Conservation (phyloP, 2,113 vertebrate genomes). For the Microtus oregoni region DNA sequence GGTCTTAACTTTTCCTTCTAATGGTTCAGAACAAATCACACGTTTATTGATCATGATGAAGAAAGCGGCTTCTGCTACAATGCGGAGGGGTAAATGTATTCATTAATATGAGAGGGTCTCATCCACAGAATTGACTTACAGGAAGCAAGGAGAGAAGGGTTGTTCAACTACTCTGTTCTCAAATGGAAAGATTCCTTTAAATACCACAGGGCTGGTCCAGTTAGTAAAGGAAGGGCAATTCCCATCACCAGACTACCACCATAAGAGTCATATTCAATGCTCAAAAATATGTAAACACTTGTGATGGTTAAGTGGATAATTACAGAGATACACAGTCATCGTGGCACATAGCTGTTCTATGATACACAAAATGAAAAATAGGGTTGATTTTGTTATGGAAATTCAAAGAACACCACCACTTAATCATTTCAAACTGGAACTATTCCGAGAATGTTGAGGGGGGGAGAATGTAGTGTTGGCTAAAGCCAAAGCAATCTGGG, state of each 20-base stretch:
- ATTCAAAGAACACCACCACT: slow-evolving; percentile 87
- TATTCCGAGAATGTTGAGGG: slow-evolving; percentile 84
- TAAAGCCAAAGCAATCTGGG: slow-evolving; percentile 87
- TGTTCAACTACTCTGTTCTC: slow-evolving; percentile 86
- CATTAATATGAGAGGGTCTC: slow-evolving; percentile 85
- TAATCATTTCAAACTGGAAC: slow-evolving; percentile 85
- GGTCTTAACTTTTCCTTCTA: slow-evolving; percentile 87
- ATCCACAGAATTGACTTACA: slow-evolving; percentile 87
- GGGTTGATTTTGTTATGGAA: slow-evolving; percentile 88
- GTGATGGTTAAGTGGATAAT: slow-evolving; percentile 83
- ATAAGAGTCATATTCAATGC: slow-evolving; percentile 83
- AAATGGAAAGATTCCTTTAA: slow-evolving; percentile 86
- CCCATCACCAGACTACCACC: slow-evolving; percentile 85
- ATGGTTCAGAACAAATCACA: slow-evolving; percentile 88
- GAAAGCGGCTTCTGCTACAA: slow-evolving; percentile 87
- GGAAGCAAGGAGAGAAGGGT: slow-evolving; percentile 84
- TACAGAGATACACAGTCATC: slow-evolving; percentile 85
- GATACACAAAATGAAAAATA: slow-evolving; percentile 86
- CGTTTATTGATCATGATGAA: slow-evolving; percentile 86
- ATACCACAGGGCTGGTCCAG: slow-evolving; percentile 81
- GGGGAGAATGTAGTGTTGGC: slow-evolving; percentile 85
- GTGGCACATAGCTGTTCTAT: slow-evolving; percentile 85
- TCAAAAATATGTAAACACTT: slow-evolving; percentile 81
- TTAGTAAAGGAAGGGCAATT: slow-evolving; percentile 84
- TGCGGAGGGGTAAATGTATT: slow-evolving; percentile 83